Evolutionary conservation across 1,140 invertebrate species (phyloP), one percentile per base, ranked within the genome.

Genomic region (Grapholita molesta): DNA sequence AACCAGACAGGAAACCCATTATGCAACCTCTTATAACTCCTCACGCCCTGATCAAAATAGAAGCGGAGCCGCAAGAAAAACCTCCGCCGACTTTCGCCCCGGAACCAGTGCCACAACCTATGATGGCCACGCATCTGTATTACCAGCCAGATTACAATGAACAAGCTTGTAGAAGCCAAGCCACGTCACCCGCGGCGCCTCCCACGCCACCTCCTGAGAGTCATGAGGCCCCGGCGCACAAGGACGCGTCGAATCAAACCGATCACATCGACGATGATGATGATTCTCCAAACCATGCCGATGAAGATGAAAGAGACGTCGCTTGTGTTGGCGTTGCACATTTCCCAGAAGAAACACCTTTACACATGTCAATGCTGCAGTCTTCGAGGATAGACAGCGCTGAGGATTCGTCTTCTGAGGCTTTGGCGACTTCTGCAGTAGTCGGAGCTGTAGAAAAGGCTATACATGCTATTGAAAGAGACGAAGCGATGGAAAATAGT

Each of bases 201-300:
- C 83, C 94, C 2, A 94, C 94, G 1, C 94, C 94, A 11, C 94
- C 94, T 1, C 94, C 94, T 9, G 94, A 95, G 65, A 82, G 90
- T 6, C 74, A 81, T n/a, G 86, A 91, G 65, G 70, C 81, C 7
- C 93, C 93, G 7, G 93, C 93, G 15, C 95, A 96, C 55, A 95
- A 94, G 85, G 96, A 97, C 76, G 96, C 96, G 0, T 96, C 95
- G 15, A 96, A 96, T 80, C 96, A 97, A 88, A 96, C 96, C 0
- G 96, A 96, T 71, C 94, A 92, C 61, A 92, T 92, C 25, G 93
- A 93, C 71, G 93, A 94, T 52, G 93, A 94, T 15, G 91, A 92
- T 53, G 86, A 90, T 24, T 84, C 85, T 0, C 85, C 85, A 55
- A 84, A 93, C 75, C 82, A 89, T 9, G 83, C 84, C 2, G 87